phyloP scores from a whole-genome alignment of 2,797 vertebrate genomes.

The Sorex maritimensis region DNA sequence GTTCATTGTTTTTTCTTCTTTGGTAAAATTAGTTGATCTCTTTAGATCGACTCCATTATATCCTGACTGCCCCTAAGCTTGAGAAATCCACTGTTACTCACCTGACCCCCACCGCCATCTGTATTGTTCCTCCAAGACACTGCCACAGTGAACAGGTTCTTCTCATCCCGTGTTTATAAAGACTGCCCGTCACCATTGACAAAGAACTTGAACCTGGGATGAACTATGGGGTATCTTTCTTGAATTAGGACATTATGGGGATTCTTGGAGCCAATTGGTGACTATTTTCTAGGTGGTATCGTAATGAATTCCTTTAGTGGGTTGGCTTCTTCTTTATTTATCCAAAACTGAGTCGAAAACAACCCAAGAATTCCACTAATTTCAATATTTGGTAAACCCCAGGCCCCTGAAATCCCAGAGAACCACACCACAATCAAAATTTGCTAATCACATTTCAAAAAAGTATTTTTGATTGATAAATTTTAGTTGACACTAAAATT shows the following conservation, averaged over 20 bases:
- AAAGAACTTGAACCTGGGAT: neutral
- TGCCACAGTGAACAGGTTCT: neutral
- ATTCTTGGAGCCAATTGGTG: neutral
- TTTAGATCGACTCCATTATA: neutral
- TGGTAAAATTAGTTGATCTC: neutral
- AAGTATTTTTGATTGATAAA: no score
- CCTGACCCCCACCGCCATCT: no score
- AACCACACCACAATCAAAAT: neutral
- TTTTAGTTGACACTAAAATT: no score
- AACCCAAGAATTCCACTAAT: neutral
- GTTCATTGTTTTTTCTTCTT: no score
- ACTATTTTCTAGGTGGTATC: neutral
- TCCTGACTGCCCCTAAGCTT: neutral
- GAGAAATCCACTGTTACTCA: neutral
- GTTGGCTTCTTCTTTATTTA: neutral
- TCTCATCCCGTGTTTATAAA: neutral
- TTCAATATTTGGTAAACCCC: neutral
- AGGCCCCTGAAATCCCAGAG: neutral
- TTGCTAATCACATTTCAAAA: neutral
- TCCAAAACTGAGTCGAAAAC: neutral
- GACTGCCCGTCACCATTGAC: neutral
- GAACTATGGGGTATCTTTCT: neutral
- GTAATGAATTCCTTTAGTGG: neutral
- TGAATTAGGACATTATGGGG: neutral
- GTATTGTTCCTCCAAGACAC: no score